These are phyloP conservation scores for Anthonomus grandis DNA, from an alignment of 1,140 invertebrate species.

Conservation along the genomic window DNA sequence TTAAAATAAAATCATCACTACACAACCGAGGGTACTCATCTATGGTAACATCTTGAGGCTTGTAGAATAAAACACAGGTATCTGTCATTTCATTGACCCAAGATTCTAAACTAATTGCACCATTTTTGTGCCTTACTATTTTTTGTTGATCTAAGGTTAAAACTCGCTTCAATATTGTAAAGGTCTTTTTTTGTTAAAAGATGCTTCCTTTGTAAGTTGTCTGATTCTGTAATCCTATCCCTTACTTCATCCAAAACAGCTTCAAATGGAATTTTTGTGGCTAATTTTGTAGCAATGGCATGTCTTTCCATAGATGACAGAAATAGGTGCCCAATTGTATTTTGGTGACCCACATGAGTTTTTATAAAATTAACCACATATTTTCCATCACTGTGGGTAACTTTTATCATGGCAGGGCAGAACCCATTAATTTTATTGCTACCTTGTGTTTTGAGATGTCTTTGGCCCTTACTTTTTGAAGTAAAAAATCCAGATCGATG, in stretches of 20 bases:
- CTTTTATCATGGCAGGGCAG: conserved; percentile 17
- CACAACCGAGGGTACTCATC: background rate
- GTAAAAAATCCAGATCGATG: conserved; percentile 16
- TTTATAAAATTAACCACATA: conserved; percentile 15
- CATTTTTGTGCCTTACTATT: conserved; percentile 1
- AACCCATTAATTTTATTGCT: conserved; percentile 26
- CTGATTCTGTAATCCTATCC: background rate
- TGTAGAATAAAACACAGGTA: conserved; percentile 1
- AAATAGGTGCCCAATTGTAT: conserved; percentile 5
- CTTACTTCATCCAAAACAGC: conserved; percentile 8
- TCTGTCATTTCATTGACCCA: conserved; percentile 1
- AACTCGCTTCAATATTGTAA: conserved; percentile 1
- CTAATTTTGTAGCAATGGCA: background rate
- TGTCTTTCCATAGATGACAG: background rate
- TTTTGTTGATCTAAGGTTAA: conserved; percentile 1
- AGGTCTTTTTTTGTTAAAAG: conserved; percentile 8
- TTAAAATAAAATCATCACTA: conserved; percentile 5
- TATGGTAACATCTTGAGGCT: background rate
- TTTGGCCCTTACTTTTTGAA: conserved; percentile 14
- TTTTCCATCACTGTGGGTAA: background rate
- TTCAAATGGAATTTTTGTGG: conserved; percentile 9
- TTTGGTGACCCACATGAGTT: conserved; percentile 18
- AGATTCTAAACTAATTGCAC: conserved; percentile 3
- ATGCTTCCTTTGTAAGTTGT: background rate
- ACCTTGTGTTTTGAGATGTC: conserved; percentile 17